Evolutionary conservation across 2,888 invertebrate genomes (phyloP).

Genomic region (Diarsia brunnea): DNA sequence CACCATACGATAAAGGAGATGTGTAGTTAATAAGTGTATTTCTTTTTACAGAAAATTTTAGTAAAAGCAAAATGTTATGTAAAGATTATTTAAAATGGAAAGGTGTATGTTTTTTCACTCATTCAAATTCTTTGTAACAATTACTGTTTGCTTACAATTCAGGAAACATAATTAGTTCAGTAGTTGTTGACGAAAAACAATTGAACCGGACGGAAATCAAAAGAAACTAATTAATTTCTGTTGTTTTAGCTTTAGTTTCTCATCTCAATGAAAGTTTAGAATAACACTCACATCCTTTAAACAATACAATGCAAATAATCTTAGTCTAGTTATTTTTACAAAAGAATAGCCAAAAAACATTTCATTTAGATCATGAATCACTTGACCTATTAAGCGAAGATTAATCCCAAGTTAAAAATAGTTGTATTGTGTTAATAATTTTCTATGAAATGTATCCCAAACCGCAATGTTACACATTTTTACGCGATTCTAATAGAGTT

Average conservation of each 20-base stretch:
- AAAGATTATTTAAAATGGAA: background rate
- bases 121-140: background rate
- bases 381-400: constrained; percentile 17
- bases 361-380: constrained; percentile 21
- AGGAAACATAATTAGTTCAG: constrained; percentile 13
- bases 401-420: constrained; percentile 24
- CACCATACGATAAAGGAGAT: no score
- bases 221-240: constrained; percentile 30
- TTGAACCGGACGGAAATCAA: constrained; percentile 15
- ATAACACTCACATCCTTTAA: constrained; percentile 30
- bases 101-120: background rate
- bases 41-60: no score
- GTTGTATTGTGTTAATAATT: constrained; percentile 70
- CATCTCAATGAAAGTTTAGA: constrained; percentile 1
- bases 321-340: constrained; percentile 25
- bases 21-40: no score
- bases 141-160: background rate
- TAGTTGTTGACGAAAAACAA: constrained; percentile 7
- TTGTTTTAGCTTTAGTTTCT: constrained; percentile 17
- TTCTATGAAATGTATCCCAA: constrained; percentile 57
- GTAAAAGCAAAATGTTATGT: no score
- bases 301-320: constrained; percentile 10
- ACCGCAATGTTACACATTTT: constrained; percentile 54
- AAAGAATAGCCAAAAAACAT: background rate
- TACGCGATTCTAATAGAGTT: constrained; percentile 60